Conservation (phyloP, 2,888 invertebrate genomes). For the Crocallis elinguaria region DNA sequence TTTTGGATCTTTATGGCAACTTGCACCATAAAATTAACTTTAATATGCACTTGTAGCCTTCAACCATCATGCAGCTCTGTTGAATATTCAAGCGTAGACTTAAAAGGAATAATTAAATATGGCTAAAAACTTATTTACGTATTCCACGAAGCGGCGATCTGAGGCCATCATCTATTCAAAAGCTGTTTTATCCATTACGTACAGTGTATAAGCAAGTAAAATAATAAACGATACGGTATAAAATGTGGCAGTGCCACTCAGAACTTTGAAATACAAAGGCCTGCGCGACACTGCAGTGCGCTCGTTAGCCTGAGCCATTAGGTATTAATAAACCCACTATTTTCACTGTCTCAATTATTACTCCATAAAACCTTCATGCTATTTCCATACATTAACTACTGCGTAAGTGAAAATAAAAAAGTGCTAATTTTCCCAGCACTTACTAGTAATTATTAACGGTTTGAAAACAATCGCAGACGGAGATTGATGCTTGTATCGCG, state of each 20-base stretch:
- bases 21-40: constrained; percentile 42
- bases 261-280: too few species aligned
- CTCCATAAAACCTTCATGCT: constrained; percentile 3
- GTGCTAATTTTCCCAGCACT: constrained; percentile 44
- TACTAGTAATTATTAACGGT: constrained; percentile 54
- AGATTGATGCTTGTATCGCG: constrained; percentile 69
- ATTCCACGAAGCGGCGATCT: constrained; percentile 62
- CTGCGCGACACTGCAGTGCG: too few species aligned
- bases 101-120: constrained; percentile 76
- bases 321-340: not conserved
- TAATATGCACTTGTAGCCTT: constrained; percentile 44
- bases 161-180: constrained; percentile 72
- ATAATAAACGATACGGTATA: constrained; percentile 3
- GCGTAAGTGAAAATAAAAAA: constrained; percentile 38
- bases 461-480: constrained; percentile 52
- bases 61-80: constrained; percentile 50
- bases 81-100: constrained; percentile 74
- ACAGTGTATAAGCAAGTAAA: constrained; percentile 22
- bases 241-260: too few species aligned
- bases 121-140: constrained; percentile 76
- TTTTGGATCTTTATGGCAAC: constrained; percentile 31
- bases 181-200: constrained; percentile 68
- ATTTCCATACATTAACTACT: constrained; percentile 12
- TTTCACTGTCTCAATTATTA: not conserved
- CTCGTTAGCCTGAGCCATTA: too few species aligned